phyloP scores from a whole-genome alignment of 2,888 invertebrate genomes.

The Acrocyrtus sp. region DNA sequence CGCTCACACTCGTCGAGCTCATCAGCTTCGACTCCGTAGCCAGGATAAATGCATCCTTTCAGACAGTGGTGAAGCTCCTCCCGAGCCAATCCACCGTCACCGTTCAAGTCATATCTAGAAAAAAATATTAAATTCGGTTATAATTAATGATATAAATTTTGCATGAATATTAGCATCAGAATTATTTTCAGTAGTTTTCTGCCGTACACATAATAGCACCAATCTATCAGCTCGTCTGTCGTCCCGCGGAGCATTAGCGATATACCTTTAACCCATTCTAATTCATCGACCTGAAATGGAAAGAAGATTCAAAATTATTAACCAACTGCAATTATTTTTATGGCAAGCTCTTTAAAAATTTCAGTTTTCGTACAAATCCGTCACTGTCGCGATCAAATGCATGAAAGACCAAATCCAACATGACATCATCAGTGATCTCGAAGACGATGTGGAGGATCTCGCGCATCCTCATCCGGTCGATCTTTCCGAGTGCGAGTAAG shows the following conservation, averaged over 20 bases:
- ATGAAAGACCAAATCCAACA: slow-evolving; percentile 34
- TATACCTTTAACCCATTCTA: slow-evolving; percentile 31
- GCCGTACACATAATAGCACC: slow-evolving; percentile 36
- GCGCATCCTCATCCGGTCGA: slow-evolving; percentile 23
- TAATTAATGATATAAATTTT: too few relatives aligned
- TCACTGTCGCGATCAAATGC: slow-evolving; percentile 38
- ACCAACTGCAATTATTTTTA: too few relatives aligned
- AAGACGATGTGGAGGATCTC: slow-evolving; percentile 36
- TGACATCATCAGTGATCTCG: slow-evolving; percentile 35
- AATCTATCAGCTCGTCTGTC: slow-evolving; percentile 20
- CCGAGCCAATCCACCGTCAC: slow-evolving; percentile 31
- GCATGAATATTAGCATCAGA: too few relatives aligned
- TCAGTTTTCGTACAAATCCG: slow-evolving; percentile 9
- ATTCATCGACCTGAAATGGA: slow-evolving; percentile 33
- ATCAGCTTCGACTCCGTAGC: slow-evolving; percentile 24
- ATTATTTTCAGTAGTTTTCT: too few relatives aligned
- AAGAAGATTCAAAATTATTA: too few relatives aligned
- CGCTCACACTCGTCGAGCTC: slow-evolving; percentile 26
- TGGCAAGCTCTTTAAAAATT: too few relatives aligned
- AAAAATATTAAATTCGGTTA: too few relatives aligned
- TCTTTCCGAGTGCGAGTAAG: slow-evolving; percentile 2
- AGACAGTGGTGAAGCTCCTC: slow-evolving; percentile 34
- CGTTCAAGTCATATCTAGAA: slow-evolving; percentile 36
- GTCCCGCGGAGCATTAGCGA: slow-evolving; percentile 33
- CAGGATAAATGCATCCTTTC: slow-evolving; percentile 35